Conservation (phyloP, 2,113 vertebrate genomes). For the Bubo bubo region DNA sequence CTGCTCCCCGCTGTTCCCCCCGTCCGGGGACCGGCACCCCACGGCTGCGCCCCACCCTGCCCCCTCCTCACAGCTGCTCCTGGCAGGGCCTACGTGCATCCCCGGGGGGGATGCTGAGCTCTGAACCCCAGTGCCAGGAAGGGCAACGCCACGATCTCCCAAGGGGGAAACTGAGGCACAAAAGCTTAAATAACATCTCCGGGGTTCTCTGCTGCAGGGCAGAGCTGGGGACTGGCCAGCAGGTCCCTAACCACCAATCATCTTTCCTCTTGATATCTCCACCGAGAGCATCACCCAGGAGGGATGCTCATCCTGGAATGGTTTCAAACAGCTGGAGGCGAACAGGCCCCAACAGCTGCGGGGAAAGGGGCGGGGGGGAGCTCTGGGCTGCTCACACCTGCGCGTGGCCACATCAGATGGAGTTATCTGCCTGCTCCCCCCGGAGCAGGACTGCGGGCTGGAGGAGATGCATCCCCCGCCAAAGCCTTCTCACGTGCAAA, state of each 20-base stretch:
- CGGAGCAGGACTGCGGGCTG: not conserved
- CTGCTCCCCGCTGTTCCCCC: not conserved
- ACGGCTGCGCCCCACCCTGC: not conserved
- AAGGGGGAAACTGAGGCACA: constrained; percentile 10
- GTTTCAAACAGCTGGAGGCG: not conserved
- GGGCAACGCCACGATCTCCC: not conserved
- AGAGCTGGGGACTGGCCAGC: not conserved
- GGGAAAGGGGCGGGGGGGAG: not conserved
- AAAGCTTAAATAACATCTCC: not conserved
- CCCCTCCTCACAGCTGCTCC: not conserved
- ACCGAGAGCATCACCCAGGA: not conserved
- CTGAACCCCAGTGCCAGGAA: not conserved
- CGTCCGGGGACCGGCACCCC: not conserved
- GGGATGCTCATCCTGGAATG: not conserved
- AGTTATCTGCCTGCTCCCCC: not conserved
- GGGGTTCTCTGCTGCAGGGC: not conserved
- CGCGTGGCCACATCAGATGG: fast-evolving
- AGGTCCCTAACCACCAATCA: not conserved
- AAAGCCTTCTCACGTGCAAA: not conserved
- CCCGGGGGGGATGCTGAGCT: not conserved
- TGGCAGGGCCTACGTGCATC: not conserved
- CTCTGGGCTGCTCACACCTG: not conserved
- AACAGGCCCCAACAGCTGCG: not conserved
- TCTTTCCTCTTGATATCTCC: not conserved
- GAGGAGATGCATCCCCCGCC: not conserved